A percentile compares a stretch with the other conserved stretches of the same genome.
phyloP scores from a whole-genome alignment of 2,113 vertebrate genomes.

The Tetraodon nigroviridis region DNA sequence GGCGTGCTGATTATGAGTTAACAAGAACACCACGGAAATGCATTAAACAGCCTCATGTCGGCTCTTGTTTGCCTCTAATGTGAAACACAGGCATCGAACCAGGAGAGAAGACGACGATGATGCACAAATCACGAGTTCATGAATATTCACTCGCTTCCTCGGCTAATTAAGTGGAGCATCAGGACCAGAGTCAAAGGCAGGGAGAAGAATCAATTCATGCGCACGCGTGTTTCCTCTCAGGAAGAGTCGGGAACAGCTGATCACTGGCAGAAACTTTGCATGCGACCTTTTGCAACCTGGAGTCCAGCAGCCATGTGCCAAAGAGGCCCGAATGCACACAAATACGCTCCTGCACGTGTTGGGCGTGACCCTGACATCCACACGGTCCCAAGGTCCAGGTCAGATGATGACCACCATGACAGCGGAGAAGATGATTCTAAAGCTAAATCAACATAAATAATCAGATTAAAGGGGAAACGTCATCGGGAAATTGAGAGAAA shows the following conservation, averaged over 20 bases:
- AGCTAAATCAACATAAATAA: no score
- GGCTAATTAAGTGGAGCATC: slow-evolving; percentile 23
- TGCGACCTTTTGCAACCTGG: no score
- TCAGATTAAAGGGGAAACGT: no score
- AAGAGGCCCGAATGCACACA: no score
- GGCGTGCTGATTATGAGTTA: slow-evolving; percentile 53
- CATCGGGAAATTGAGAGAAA: no score
- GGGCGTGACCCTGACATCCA: no score
- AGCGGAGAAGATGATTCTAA: no score
- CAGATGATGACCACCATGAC: no score
- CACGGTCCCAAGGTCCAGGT: no score
- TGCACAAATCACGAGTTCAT: slow-evolving; percentile 48
- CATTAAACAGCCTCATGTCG: slow-evolving; percentile 21
- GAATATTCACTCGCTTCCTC: slow-evolving; percentile 59
- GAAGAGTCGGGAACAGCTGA: background rate
- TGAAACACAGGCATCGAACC: slow-evolving; percentile 16
- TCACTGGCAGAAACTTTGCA: no score
- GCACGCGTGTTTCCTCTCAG: slow-evolving; percentile 26
- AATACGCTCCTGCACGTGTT: no score
- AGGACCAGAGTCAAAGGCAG: background rate
- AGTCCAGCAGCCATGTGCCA: no score
- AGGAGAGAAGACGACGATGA: slow-evolving; percentile 30
- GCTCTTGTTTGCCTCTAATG: slow-evolving; percentile 11
- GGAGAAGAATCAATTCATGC: background rate
- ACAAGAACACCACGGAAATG: slow-evolving; percentile 44